Conservation (phyloP, 2,888 invertebrate genomes). For the Tortrix viridana region DNA sequence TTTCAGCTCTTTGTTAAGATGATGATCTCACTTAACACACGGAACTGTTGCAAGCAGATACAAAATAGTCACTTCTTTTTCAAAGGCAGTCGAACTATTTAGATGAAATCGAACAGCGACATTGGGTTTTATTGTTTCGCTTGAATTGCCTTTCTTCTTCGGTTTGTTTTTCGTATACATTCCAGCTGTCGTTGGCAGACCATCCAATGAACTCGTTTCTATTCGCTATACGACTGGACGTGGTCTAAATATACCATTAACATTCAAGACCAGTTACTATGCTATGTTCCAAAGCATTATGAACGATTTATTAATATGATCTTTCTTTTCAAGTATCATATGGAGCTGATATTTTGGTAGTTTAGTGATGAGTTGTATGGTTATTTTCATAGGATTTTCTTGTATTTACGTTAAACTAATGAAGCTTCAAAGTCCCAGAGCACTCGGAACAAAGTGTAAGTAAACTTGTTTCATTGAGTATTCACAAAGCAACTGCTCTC, state of each 20-base stretch:
- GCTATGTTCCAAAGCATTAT: conserved; percentile 64
- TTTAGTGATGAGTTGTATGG: not conserved
- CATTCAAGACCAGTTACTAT: conserved; percentile 75
- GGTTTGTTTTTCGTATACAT: conserved; percentile 73
- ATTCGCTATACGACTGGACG: conserved; percentile 72
- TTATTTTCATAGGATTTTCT: too few relatives aligned
- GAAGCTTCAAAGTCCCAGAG: conserved; percentile 54
- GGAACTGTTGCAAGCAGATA: conserved; percentile 5
- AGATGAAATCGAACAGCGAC: conserved; percentile 42
- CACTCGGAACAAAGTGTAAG: conserved; percentile 64
- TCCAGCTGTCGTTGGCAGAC: conserved; percentile 70
- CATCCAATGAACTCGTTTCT: conserved; percentile 78
- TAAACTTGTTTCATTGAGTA: conserved; percentile 74
- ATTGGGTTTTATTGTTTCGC: conserved; percentile 61
- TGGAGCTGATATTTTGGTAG: not conserved
- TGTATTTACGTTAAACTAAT: not conserved
- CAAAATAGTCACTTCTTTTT: conserved; percentile 26
- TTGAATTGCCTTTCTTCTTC: conserved; percentile 68
- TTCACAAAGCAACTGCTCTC: conserved; percentile 69
- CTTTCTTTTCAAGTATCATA: not conserved
- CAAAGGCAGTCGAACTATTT: conserved; percentile 33
- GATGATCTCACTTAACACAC: conserved; percentile 6
- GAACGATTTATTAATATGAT: conserved; percentile 67
- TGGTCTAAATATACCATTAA: conserved; percentile 78
- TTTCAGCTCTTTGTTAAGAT: conserved; percentile 11